These are phyloP conservation scores for Xerus rutilus DNA, from an alignment of 2,797 vertebrate genomes.

Conservation along the genomic window DNA sequence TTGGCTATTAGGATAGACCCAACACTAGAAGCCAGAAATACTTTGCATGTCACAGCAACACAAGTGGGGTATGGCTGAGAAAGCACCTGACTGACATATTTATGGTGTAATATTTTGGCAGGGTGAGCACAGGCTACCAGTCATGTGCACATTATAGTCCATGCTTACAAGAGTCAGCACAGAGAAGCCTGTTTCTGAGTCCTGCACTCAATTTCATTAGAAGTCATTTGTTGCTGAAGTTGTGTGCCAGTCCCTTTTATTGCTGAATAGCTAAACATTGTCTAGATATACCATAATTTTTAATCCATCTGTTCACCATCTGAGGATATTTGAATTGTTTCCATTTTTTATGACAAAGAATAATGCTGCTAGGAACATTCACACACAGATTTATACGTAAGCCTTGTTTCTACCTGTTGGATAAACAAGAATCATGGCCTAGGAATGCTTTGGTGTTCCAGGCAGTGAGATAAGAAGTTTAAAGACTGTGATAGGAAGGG, in stretches of 20 bases:
- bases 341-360: neutral
- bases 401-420: neutral
- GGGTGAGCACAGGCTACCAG: neutral
- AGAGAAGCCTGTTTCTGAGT: neutral
- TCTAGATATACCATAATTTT: neutral
- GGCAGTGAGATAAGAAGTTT: too few species aligned
- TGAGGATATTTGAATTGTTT: neutral
- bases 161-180: neutral
- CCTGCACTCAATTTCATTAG: neutral
- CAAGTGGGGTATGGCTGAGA: neutral
- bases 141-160: too few species aligned
- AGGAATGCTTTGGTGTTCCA: too few species aligned
- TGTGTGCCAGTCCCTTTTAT: neutral
- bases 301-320: neutral
- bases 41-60: neutral
- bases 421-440: neutral
- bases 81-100: neutral
- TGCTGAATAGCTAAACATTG: neutral
- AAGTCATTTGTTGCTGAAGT: neutral
- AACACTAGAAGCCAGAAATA: constrained; percentile 12
- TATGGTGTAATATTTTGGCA: neutral
- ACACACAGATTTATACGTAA: neutral
- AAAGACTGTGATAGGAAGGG: too few species aligned
- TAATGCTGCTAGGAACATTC: neutral
- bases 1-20: neutral